Base-by-base conservation (phyloP, 2,113 vertebrate genomes). In the Oreotrochilus melanogaster region DNA sequence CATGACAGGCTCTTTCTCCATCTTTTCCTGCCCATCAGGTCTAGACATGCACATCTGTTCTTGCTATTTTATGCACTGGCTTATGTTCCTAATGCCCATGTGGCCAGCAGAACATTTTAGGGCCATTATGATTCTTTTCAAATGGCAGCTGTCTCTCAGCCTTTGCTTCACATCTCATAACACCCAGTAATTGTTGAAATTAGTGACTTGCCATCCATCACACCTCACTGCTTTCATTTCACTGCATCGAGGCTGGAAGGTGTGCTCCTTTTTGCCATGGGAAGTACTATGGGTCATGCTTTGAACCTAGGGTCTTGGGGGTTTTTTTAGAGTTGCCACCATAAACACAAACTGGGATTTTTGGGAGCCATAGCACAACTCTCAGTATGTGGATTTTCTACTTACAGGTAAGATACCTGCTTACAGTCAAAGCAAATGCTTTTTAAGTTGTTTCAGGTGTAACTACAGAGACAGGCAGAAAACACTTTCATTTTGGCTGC, bases 61-160 rank as follows among this genome's bases (percentile, higher is more conserved):
- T 31, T 47, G 28, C 43, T 76, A 66, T 60, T 88, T 89, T 62
- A 64, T 62, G 51, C 14, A 35, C 35, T 71, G 33, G 18, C 57
- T 95, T 87, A 74, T 78, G 27, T 60, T 80, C 50, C 71, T 66
- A 35, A 85, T 24, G 35, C 56, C 33, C 6, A 2, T 16, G 66
- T 42, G 50, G 19, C 73, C 76, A 87, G 83, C 42, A 70, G 89
- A 79, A 76, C 71, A 28, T 91, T 95, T 91, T 56, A 79, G 88
- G 70, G 42, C 51, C 71, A 35, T 48, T 79, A 90, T 54, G 50
- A 73, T 14, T 62, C 62, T 79, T 87, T 88, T 54, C 37, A 72
- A 85, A 92, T 14, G 27, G 69, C 24, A 88, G 23, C 39, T 47
- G 56, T 50, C 18, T 54, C 83, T 71, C 64, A 86, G 78, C 16